These are phyloP conservation scores for Tokudaia tokunoshimensis DNA, from an alignment of 2,797 vertebrate genomes.

Conservation along the genomic window DNA sequence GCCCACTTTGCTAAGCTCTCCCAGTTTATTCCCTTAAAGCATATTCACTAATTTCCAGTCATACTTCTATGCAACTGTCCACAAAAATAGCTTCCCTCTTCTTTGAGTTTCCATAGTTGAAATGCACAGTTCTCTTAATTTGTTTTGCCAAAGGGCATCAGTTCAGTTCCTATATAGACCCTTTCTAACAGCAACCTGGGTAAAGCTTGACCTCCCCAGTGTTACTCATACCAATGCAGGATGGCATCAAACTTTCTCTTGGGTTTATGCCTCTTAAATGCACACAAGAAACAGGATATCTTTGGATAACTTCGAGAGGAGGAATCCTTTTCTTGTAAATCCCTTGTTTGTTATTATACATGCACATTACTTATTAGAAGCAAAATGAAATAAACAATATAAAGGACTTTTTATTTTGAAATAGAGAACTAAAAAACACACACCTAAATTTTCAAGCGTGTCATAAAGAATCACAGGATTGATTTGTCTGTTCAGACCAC, in stretches of 20 bases:
- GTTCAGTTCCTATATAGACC: neutral
- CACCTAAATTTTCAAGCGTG: neutral
- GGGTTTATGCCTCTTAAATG: neutral
- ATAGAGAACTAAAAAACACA: constrained; percentile 29
- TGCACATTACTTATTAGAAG: constrained; percentile 6
- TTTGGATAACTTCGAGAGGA: neutral
- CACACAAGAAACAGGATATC: neutral
- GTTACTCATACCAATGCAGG: neutral
- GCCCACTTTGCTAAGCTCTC: no score
- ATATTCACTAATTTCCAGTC: neutral
- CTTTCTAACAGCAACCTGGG: neutral
- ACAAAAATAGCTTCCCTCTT: neutral
- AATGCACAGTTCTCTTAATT: neutral
- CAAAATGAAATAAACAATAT: constrained; percentile 1
- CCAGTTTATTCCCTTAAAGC: neutral
- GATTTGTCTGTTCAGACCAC: neutral
- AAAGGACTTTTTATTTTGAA: constrained; percentile 27
- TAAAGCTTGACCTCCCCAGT: neutral
- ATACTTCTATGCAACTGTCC: neutral
- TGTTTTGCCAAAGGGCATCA: neutral
- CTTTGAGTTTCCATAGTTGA: neutral
- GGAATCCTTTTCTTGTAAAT: neutral
- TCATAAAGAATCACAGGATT: neutral
- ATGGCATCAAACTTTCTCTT: neutral
- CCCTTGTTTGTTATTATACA: neutral